Evolutionary conservation across 2,888 invertebrate genomes (phyloP).

Genomic region (Stomorhina lunata): DNA sequence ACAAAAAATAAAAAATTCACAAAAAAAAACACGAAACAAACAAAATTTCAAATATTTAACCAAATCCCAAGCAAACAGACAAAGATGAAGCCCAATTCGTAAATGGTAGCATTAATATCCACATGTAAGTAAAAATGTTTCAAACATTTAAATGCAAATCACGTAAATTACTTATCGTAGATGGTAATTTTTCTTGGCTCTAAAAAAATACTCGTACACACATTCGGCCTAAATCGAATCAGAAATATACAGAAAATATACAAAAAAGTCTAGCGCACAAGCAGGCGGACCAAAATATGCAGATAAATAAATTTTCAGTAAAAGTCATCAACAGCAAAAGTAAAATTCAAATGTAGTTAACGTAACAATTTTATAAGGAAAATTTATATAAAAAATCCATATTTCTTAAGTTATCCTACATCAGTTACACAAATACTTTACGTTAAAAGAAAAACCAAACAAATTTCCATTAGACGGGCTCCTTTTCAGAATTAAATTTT

Average conservation of each 20-base stretch:
- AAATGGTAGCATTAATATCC: too few relatives aligned
- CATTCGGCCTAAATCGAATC: not conserved
- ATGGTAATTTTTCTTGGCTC: conserved; percentile 56
- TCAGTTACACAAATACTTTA: not conserved
- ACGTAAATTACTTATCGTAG: conserved; percentile 65
- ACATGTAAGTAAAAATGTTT: too few relatives aligned
- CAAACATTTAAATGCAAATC: conserved; percentile 59
- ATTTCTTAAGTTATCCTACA: not conserved
- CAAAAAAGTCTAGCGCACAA: not conserved
- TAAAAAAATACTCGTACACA: not conserved
- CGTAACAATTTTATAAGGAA: conserved; percentile 23
- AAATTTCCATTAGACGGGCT: too few relatives aligned
- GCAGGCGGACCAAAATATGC: conserved; percentile 15
- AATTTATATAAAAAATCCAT: conserved; percentile 4
- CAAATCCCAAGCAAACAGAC: not conserved
- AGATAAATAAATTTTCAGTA: conserved; percentile 27
- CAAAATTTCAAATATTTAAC: not conserved
- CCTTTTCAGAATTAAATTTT: too few relatives aligned
- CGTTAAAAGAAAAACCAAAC: too few relatives aligned
- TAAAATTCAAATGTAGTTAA: conserved; percentile 38
- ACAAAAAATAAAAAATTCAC: not conserved
- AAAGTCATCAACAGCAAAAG: conserved; percentile 31
- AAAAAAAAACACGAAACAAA: not conserved
- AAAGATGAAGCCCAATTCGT: too few relatives aligned
- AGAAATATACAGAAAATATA: not conserved